Percentiles rank a stretch among this genome's conserved stretches.
Conservation (phyloP, 2,888 invertebrate species). For the Morpho deidamia region DNA sequence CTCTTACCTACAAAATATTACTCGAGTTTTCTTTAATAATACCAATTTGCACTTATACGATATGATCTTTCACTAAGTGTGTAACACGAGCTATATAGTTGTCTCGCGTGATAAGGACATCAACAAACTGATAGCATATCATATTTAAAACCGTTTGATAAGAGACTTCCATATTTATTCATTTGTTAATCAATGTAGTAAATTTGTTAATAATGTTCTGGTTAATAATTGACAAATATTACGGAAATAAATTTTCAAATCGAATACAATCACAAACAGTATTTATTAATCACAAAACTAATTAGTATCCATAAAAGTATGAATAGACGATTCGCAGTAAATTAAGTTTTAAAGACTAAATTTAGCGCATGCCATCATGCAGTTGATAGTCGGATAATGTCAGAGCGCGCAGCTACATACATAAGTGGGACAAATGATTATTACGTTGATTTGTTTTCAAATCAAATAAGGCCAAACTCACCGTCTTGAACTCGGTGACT, state of each 20-base stretch:
- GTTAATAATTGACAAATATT: too few relatives aligned
- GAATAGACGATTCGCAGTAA: conserved; percentile 47
- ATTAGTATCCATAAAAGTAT: conserved; percentile 42
- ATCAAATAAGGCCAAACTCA: conserved; percentile 43
- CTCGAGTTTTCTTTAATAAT: not conserved
- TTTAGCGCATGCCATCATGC: conserved; percentile 60
- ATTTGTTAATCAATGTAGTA: too few relatives aligned
- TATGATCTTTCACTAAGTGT: not conserved
- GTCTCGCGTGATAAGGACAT: not conserved
- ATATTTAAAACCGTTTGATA: too few relatives aligned
- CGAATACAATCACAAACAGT: too few relatives aligned
- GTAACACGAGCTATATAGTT: not conserved
- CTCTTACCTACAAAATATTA: conserved; percentile 38
- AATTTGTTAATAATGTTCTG: too few relatives aligned
- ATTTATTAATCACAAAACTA: not conserved
- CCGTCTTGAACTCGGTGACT: conserved; percentile 67
- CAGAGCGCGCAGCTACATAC: conserved; percentile 27
- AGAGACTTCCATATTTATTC: too few relatives aligned
- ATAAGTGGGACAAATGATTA: not conserved
- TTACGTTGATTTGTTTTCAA: conserved; percentile 1
- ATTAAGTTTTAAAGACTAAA: conserved; percentile 49
- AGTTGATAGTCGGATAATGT: conserved; percentile 43
- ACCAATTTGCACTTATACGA: too few relatives aligned
- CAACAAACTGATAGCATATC: not conserved
- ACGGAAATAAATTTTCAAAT: too few relatives aligned